phyloP scores from a whole-genome alignment of 2,113 vertebrate genomes.

The Sigmodon hispidus region DNA sequence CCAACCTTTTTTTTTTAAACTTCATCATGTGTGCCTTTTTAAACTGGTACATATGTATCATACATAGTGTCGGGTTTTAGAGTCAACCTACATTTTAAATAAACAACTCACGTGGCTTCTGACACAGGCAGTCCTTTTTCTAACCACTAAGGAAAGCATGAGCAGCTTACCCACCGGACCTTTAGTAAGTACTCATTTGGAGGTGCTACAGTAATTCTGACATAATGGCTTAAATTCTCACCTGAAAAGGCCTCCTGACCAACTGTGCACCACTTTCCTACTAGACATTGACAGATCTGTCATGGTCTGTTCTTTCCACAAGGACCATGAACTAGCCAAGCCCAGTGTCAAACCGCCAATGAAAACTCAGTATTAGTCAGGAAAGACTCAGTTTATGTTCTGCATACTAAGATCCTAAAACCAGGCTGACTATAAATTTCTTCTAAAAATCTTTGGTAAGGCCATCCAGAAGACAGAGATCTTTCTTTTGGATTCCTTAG shows the following conservation, averaged over 20 bases:
- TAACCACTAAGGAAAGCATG: background rate
- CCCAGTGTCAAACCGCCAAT: background rate
- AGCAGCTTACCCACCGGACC: background rate
- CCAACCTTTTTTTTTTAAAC: background rate
- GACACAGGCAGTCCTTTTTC: background rate
- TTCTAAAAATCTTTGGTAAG: slow-evolving; percentile 32
- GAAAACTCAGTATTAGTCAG: slow-evolving; percentile 40
- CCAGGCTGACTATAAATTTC: slow-evolving; percentile 1
- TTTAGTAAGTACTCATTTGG: background rate
- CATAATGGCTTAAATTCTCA: slow-evolving; percentile 4
- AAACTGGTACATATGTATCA: background rate
- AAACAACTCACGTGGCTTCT: slow-evolving; percentile 11
- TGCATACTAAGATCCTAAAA: slow-evolving; percentile 23
- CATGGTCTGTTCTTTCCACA: slow-evolving; percentile 32
- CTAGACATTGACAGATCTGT: slow-evolving; percentile 23
- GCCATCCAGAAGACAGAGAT: background rate
- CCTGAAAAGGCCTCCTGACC: slow-evolving; percentile 34
- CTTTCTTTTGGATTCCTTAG: slow-evolving; percentile 29
- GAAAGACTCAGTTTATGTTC: slow-evolving; percentile 37
- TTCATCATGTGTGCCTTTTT: background rate
- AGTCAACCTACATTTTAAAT: slow-evolving; percentile 23
- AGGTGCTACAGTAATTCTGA: slow-evolving; percentile 13
- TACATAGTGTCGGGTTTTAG: background rate
- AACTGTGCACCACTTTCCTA: slow-evolving; percentile 30
- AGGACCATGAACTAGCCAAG: slow-evolving; percentile 10